Evolutionary conservation across 2,888 invertebrate genomes (phyloP), one percentile per base, ranked within the genome.

Genomic region (Lydus trimaculatus): DNA sequence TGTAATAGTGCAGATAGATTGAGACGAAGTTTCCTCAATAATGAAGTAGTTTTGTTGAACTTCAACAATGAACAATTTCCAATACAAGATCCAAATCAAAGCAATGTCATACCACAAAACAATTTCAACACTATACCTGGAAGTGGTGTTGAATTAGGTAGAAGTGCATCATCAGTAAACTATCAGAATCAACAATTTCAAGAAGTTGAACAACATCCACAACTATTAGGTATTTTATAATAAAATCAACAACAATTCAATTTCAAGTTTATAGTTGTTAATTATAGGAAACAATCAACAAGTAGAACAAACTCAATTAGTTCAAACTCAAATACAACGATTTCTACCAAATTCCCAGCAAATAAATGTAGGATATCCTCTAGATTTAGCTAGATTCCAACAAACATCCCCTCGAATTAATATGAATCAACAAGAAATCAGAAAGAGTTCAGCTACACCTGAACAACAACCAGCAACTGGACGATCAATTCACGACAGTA

Each of bases 101-200:
- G 11, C n/a, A 8, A 61, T 11, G 1, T 23, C 0, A 7, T 25
- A 61, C 23, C 36, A 9, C 17, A 61, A 31, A 25, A 23, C 7
- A 23, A 15, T 23, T 25, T 33, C 1, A 23, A 61, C 31, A 61
- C 17, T 7, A 36, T 23, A 17, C 23, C 61, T 15, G 23, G 20
- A 61, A 61, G 20, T 39, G 33, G 36, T 36, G 36, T 36, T 9
- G 61, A 61, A 33, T 36, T 23, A 8, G 61, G 11, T 17, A 17
- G 61, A 23, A 39, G 23, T n/a, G n/a, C n/a, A 11, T 3, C 20
- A 7, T 3, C 61, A 17, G 9, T 23, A 15, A 23, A n/a, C 15
- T 36, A 36, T 25, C 61, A 61, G 13, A 17, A 31, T 60, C 60
- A 59, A 28, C 59, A 31, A 60, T n/a, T 20, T 28, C 60, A 60